Base-by-base conservation (phyloP, 2,113 vertebrate species). In the Numenius arquata region DNA sequence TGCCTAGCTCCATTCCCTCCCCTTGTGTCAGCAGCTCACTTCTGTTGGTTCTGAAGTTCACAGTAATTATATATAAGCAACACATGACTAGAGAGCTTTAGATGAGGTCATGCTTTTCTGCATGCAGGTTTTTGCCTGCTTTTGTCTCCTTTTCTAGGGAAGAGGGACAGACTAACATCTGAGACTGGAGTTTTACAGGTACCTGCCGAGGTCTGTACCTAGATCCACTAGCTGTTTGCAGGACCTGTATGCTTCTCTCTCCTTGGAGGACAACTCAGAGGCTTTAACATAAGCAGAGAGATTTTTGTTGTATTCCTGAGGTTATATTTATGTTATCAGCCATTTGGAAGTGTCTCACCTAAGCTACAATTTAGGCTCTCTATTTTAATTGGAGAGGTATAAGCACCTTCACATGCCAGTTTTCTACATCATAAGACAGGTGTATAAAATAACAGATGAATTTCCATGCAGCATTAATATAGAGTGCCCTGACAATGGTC, bases 401-500 rank as follows among this genome's bases (percentile, higher is more conserved):
- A 73, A 76, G 43, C 15, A 67, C 17, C 36, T 90, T 85, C 58
- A 79, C 17, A n/a, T 48, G 38, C 3, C 47, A 22, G 2, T 63
- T 81, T 4, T 92, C 26, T 23, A 21, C 5, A 30, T 32, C 6
- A 19, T 22, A 65, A 62, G 55, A n/a, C 13, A 38, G 20, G 3
- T 41, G 15, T 63, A 6, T 47, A 68, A 82, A 34, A 59, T 58
- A 76, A 30, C 8, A 84, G 32, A 59, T 26, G 8, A 73, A 63
- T 78, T 92, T 87, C 40, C 21, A 34, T 32, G 18, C 8, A 85
- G 8, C 34, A 41, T 27, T 59, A 40, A 40, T 25, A 59, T n/a
- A 36, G 5, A 63, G 3, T 12, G 11, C 40, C 15, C 11, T 65
- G 36, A 29, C 0, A 0, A 52, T 12, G 38, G 6, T 14, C n/a